Percentiles rank a stretch among this genome's conserved stretches.
Evolutionary conservation across 2,113 vertebrate species (phyloP).

Genomic region (Mugil cephalus): DNA sequence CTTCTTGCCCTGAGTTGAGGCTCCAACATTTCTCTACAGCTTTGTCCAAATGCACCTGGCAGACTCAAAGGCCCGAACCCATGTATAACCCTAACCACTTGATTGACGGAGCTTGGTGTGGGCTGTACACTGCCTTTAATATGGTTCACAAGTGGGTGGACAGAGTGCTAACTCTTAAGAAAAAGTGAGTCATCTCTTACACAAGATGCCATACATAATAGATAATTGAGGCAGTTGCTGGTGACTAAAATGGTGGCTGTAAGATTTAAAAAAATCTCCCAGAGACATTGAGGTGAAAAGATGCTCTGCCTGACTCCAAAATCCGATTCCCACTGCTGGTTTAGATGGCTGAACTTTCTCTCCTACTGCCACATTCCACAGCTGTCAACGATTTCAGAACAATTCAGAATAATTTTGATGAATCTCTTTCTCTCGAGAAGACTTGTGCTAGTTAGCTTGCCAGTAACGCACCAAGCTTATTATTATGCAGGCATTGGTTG

Average conservation of each 20-base stretch:
- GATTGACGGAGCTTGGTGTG: slow-evolving; percentile 31
- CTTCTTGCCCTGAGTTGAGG: slow-evolving; percentile 11
- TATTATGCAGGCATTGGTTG: slow-evolving; percentile 37
- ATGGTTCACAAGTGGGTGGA: slow-evolving; percentile 45
- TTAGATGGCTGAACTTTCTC: slow-evolving; percentile 51
- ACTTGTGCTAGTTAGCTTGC: slow-evolving; percentile 34
- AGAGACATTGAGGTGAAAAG: neutral
- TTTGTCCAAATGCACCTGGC: slow-evolving; percentile 33
- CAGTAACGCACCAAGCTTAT: slow-evolving; percentile 32
- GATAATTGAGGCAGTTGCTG: slow-evolving; percentile 25
- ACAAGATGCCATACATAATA: slow-evolving; percentile 45
- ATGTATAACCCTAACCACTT: slow-evolving; percentile 21
- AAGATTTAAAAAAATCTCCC: slow-evolving; percentile 9
- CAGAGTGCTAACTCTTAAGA: slow-evolving; percentile 23
- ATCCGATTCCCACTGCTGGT: slow-evolving; percentile 44
- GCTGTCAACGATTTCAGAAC: slow-evolving; percentile 67
- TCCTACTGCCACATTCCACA: slow-evolving; percentile 61
- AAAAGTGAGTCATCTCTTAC: slow-evolving; percentile 23
- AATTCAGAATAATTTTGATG: slow-evolving; percentile 52
- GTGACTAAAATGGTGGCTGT: slow-evolving; percentile 17
- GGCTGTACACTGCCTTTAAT: slow-evolving; percentile 24
- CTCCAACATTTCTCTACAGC: slow-evolving; percentile 3
- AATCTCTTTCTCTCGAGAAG: slow-evolving; percentile 21
- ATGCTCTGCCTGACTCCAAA: slow-evolving; percentile 15
- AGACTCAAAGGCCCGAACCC: slow-evolving; percentile 5